These are phyloP conservation scores for Amblyjoppa fuscipennis DNA, from an alignment of 2,888 invertebrate species.

Conservation along the genomic window DNA sequence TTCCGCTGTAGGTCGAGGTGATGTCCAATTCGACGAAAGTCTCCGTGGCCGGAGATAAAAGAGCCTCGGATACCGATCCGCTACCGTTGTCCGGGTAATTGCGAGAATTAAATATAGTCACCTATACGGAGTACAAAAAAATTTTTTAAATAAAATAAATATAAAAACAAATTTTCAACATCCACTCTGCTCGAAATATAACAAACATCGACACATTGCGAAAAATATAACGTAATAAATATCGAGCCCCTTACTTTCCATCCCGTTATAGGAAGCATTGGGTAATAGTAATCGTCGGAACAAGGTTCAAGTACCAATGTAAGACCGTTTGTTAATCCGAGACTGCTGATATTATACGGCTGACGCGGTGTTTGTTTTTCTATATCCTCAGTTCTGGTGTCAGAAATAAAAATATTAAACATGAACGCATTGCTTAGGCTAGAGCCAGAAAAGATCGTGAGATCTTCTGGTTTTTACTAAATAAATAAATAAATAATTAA, in stretches of 20 bases:
- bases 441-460: too few species aligned
- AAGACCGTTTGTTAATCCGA: conserved; percentile 86
- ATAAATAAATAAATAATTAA: too few species aligned
- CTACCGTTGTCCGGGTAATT: conserved; percentile 87
- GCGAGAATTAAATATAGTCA: conserved; percentile 86
- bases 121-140: conserved; percentile 75
- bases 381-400: conserved; percentile 43
- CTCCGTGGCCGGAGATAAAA: conserved; percentile 84
- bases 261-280: conserved; percentile 86
- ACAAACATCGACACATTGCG: too few species aligned
- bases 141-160: not conserved
- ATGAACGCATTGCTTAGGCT: too few species aligned
- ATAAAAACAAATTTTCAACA: not conserved
- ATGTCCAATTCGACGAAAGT: conserved; percentile 82
- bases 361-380: conserved; percentile 34
- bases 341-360: conserved; percentile 75
- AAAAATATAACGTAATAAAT: conserved; percentile 13
- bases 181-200: too few species aligned
- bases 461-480: too few species aligned
- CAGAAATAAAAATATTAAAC: not conserved
- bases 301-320: conserved; percentile 87
- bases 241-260: conserved; percentile 86
- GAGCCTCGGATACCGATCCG: conserved; percentile 86
- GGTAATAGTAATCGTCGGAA: conserved; percentile 87
- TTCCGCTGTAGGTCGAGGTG: conserved; percentile 81